Evolutionary conservation across 2,888 invertebrate genomes (phyloP).

Genomic region (Orthosia gothica): DNA sequence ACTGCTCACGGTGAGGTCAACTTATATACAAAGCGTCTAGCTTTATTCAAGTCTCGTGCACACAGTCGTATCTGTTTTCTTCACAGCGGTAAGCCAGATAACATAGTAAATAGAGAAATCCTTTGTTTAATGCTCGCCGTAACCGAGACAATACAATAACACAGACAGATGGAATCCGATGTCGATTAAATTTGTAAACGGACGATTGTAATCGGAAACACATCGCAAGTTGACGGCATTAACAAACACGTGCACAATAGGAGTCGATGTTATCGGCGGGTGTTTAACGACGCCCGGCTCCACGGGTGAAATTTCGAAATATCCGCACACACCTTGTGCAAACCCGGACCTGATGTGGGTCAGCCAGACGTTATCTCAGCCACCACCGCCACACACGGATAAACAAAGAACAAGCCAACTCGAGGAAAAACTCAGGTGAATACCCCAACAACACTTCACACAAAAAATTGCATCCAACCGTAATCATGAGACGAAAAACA

Average conservation of each 20-base stretch:
- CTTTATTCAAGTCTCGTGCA: conserved; percentile 67
- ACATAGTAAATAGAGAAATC: conserved; percentile 79
- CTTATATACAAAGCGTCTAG: conserved; percentile 67
- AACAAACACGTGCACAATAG: conserved; percentile 74
- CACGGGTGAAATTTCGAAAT: conserved; percentile 78
- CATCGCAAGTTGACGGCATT: conserved; percentile 68
- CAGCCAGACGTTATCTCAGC: conserved; percentile 76
- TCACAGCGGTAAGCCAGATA: conserved; percentile 73
- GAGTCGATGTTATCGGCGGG: conserved; percentile 71
- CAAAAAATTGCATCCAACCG: conserved; percentile 69
- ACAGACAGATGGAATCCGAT: conserved; percentile 68
- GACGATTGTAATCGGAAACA: conserved; percentile 75
- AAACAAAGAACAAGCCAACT: conserved; percentile 66
- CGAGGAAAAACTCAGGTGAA: conserved; percentile 69
- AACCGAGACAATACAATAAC: conserved; percentile 71
- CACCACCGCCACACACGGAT: conserved; percentile 66
- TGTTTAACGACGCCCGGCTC: conserved; percentile 68
- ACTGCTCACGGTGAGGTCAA: conserved; percentile 68
- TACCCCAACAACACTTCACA: conserved; percentile 61
- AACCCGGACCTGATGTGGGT: conserved; percentile 79
- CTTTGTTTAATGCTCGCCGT: conserved; percentile 72
- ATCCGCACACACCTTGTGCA: conserved; percentile 72
- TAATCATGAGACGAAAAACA: conserved; percentile 75
- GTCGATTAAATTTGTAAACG: conserved; percentile 73
- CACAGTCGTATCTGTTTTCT: conserved; percentile 72